Evolutionary conservation across 2,888 invertebrate species (phyloP).

Genomic region (Tachina fera): DNA sequence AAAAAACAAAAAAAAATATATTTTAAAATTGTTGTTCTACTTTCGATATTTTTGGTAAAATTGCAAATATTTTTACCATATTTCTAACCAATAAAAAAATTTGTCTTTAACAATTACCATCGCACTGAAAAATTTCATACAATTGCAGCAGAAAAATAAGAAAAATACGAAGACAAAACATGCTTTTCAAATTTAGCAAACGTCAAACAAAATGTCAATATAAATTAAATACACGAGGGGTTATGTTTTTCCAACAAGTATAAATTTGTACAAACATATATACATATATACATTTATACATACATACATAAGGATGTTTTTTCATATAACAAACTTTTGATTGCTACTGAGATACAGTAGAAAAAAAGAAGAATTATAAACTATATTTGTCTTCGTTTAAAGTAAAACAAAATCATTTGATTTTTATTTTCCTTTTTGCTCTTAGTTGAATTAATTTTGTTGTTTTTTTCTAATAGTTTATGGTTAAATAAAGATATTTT

Average conservation of each 20-base stretch:
- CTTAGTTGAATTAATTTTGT: conserved; percentile 7
- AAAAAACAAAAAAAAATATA: not conserved
- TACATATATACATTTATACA: no score
- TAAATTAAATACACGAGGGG: conserved; percentile 52
- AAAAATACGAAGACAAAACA: not conserved
- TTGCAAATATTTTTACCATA: conserved; percentile 54
- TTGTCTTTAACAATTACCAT: conserved; percentile 59
- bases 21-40: conserved; percentile 47
- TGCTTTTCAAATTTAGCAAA: conserved; percentile 39
- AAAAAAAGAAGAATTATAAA: not conserved
- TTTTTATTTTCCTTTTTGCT: not conserved
- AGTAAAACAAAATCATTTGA: conserved; percentile 2
- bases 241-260: conserved; percentile 29
- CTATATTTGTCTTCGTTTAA: conserved; percentile 12
- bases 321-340: not conserved
- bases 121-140: conserved; percentile 39
- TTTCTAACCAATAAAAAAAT: conserved; percentile 41
- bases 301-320: no score
- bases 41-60: conserved; percentile 53
- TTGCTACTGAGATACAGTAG: not conserved
- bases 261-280: not conserved
- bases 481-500: conserved; percentile 69
- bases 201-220: conserved; percentile 53
- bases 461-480: conserved; percentile 35
- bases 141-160: conserved; percentile 2